These are phyloP conservation scores for Steatocranus sp. DNA, from an alignment of 2,797 vertebrate genomes.

Conservation along the genomic window DNA sequence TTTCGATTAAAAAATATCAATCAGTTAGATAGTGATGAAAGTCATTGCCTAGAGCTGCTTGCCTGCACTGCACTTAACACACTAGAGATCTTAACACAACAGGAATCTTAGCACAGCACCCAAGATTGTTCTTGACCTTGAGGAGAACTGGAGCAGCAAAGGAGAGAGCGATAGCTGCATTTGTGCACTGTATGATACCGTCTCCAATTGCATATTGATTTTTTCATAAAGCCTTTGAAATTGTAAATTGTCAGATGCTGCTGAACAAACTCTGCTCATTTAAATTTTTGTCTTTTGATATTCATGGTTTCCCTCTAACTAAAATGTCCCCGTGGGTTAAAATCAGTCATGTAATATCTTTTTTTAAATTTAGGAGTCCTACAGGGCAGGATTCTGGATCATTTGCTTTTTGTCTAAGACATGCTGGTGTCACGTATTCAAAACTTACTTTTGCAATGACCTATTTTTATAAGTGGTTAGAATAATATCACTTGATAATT, in stretches of 20 bases:
- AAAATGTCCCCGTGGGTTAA: neutral
- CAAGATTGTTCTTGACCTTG: conserved; percentile 21
- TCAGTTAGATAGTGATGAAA: conserved; percentile 31
- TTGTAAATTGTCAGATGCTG: neutral
- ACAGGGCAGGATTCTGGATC: no score
- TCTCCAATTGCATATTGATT: neutral
- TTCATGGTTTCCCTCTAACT: neutral
- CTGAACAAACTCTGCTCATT: neutral
- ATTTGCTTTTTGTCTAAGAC: neutral
- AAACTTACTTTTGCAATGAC: neutral
- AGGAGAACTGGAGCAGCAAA: neutral
- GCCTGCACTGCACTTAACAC: conserved; percentile 18
- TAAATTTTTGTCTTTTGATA: neutral
- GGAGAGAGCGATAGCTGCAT: neutral
- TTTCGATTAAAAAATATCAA: neutral
- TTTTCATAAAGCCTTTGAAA: neutral
- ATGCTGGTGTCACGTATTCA: neutral
- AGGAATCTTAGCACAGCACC: neutral
- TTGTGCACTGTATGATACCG: neutral
- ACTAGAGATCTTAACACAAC: neutral
- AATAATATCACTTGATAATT: neutral
- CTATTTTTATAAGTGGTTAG: neutral
- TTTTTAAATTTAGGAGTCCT: accelerated
- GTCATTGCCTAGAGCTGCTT: neutral
- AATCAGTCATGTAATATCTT: neutral